phyloP scores from a whole-genome alignment of 2,797 vertebrate genomes.

The Anguilla marmorata region DNA sequence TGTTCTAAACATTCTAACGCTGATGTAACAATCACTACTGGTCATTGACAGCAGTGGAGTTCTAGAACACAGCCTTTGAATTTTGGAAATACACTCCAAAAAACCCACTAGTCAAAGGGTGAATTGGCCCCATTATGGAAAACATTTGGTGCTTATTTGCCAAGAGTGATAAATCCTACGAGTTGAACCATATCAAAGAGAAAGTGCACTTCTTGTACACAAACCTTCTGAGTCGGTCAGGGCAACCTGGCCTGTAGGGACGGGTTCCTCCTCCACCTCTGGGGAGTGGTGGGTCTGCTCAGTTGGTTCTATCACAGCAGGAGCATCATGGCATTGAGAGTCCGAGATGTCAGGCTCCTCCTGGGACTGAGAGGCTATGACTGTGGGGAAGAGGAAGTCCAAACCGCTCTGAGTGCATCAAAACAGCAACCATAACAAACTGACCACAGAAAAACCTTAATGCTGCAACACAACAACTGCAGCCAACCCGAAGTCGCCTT shows the following conservation, averaged over 20 bases:
- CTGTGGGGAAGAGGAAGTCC: conserved; percentile 17
- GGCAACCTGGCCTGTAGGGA: background rate
- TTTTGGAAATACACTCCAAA: too few relatives aligned
- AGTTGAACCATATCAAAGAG: background rate
- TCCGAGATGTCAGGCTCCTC: background rate
- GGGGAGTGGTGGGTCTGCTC: background rate
- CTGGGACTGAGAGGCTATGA: conserved; percentile 16
- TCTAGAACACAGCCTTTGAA: too few relatives aligned
- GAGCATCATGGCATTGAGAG: background rate
- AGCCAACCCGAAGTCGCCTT: background rate
- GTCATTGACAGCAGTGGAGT: too few relatives aligned
- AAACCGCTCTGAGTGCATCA: background rate
- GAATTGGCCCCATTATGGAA: background rate
- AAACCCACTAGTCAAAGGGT: too few relatives aligned
- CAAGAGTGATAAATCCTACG: background rate
- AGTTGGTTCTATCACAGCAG: background rate
- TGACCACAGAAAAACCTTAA: background rate
- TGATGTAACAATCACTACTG: too few relatives aligned
- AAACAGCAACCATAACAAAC: background rate
- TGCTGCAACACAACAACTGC: background rate
- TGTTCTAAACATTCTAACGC: too few relatives aligned
- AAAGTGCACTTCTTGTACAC: background rate
- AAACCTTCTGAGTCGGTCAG: background rate
- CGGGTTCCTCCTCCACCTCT: conserved; percentile 24
- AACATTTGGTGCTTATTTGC: background rate